Evolutionary conservation across 2,113 vertebrate species (phyloP).

Genomic region (Mormoops blainvillei): DNA sequence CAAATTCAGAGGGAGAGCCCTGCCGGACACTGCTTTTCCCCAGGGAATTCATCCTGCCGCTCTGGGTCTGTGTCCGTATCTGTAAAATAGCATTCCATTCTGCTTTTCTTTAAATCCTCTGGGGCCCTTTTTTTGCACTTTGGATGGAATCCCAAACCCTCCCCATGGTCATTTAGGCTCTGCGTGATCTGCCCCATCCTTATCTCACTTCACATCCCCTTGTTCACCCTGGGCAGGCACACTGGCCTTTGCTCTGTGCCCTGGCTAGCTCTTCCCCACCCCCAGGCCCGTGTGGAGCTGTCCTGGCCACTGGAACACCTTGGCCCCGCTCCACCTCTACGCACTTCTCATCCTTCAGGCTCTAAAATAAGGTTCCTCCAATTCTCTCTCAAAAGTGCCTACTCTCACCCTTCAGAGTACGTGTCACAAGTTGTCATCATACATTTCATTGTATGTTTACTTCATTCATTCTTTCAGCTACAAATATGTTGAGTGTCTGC

Average conservation of each 20-base stretch:
- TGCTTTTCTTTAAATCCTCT: neutral
- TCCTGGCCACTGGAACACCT: neutral
- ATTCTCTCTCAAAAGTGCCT: neutral
- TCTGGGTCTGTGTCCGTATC: neutral
- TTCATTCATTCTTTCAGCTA: neutral
- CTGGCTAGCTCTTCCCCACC: neutral
- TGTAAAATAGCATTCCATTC: neutral
- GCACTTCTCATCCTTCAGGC: neutral
- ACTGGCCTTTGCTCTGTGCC: neutral
- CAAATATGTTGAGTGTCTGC: neutral
- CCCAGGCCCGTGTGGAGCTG: neutral
- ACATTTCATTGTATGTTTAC: neutral
- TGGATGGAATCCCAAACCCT: neutral
- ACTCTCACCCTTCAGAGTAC: neutral
- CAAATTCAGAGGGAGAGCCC: neutral
- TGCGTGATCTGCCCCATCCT: neutral
- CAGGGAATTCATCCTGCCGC: neutral
- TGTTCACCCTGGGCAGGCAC: neutral
- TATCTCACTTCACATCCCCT: neutral
- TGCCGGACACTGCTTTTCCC: neutral
- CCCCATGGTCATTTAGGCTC: neutral
- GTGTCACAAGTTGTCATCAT: neutral
- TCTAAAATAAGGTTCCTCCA: neutral
- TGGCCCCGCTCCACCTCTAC: accelerated
- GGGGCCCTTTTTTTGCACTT: neutral